Evolutionary conservation across 2,797 vertebrate species (phyloP).

Genomic region (Austrolebias charrua): DNA sequence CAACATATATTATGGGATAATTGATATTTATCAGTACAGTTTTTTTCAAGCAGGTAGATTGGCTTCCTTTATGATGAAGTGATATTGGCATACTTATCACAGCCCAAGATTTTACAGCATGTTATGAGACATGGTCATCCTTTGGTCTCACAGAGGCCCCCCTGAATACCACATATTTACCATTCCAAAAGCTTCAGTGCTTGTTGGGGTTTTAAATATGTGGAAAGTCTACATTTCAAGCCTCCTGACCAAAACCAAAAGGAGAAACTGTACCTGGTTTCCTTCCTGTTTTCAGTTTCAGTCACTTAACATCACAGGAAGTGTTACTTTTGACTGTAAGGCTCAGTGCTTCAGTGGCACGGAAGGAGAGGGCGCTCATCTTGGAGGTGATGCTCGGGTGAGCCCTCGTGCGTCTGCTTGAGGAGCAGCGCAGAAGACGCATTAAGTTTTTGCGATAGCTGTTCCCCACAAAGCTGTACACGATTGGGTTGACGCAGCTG

Average conservation of each 20-base stretch:
- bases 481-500: constrained; percentile 94
- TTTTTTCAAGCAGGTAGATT: constrained; percentile 1
- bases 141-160: constrained; percentile 10
- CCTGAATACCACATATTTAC: constrained; percentile 26
- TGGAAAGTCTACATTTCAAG: constrained; percentile 29
- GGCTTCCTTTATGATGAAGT: background rate
- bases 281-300: background rate
- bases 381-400: constrained; percentile 89
- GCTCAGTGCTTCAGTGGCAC: constrained; percentile 82
- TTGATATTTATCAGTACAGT: constrained; percentile 8
- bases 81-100: constrained; percentile 17
- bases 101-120: background rate
- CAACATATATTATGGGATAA: constrained; percentile 50
- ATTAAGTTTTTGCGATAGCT: constrained; percentile 95
- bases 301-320: constrained; percentile 64
- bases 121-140: constrained; percentile 19
- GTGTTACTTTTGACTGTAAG: constrained; percentile 70
- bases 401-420: constrained; percentile 55
- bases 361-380: constrained; percentile 88
- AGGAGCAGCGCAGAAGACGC: constrained; percentile 86
- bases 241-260: constrained; percentile 24
- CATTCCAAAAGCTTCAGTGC: constrained; percentile 58
- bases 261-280: constrained; percentile 10
- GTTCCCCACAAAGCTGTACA: constrained; percentile 93
- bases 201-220: constrained; percentile 52